Evolutionary conservation across 2,113 vertebrate genomes (phyloP), one percentile per base, ranked within the genome.

Genomic region (Pangasianodon hypophthalmus): DNA sequence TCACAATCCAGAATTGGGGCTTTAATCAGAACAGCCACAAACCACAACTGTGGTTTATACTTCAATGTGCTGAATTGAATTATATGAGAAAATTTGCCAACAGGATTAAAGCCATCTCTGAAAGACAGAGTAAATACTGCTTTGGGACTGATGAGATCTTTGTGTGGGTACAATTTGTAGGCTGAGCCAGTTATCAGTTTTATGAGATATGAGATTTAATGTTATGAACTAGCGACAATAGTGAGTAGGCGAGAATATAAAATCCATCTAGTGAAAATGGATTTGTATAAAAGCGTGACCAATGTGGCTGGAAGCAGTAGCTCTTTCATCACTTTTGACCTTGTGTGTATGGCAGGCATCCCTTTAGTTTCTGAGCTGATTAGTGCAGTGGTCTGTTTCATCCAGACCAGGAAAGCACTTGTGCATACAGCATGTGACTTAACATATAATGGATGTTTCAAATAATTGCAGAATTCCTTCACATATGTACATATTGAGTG

Each of bases 331-430:
- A 58, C 21, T 46, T 85, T 79, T 88, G 89, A 88, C 80, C 86
- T 85, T 75, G 80, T 73, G 73, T 75, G 58, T 86, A 18, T 58
- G 24, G 50, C 48, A 46, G 69, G 85, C 29, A 18, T 50, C 4
- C 54, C 21, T 64, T 75, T 73, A 69, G 73, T 87, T 77, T 75
- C 79, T 89, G 85, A 84, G 84, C 71, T 85, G 87, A 89, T 87
- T 85, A 81, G 73, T 85, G 89, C 86, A 90, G 87, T 64, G 67
- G 48, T 32, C 56, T 87, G 85, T 79, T 56, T 86, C 79, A 73
- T 86, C 48, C 32, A 67, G n/a, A 88, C 48, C 77, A 86, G 32
- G 8, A 84, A 88, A 86, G 41, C 48, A 67, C 75, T 77, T 86
- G 85, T 62, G 85, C 79, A 90, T 56, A 52, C 54, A 75, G 64